Evolutionary conservation across 2,888 invertebrate species (phyloP).

Genomic region (Tridacna gigas): DNA sequence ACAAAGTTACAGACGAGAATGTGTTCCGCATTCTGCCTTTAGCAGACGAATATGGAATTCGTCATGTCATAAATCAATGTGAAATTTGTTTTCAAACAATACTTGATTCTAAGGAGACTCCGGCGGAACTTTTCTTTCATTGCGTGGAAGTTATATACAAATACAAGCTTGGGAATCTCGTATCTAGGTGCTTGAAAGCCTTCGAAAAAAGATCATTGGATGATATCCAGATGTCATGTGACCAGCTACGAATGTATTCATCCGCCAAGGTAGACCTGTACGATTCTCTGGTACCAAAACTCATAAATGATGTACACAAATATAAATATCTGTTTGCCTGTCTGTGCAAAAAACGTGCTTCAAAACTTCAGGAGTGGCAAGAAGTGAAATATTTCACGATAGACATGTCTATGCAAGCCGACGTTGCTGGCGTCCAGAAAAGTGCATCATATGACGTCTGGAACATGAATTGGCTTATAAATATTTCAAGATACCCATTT

Average conservation of each 20-base stretch:
- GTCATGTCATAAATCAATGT: constrained; percentile 1
- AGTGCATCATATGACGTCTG: background rate
- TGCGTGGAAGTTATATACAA: background rate
- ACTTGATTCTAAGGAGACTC: background rate
- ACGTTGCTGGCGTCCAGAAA: background rate
- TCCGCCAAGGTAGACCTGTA: constrained; percentile 5
- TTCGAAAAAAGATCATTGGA: background rate
- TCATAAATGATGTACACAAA: background rate
- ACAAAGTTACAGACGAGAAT: background rate
- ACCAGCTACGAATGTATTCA: background rate
- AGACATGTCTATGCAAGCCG: background rate
- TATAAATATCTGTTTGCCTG: background rate
- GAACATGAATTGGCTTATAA: background rate
- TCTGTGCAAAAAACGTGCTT: background rate
- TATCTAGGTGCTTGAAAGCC: background rate
- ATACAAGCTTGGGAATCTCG: background rate
- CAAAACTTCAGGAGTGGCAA: background rate
- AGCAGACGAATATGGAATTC: background rate
- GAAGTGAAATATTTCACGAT: background rate
- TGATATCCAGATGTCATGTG: background rate
- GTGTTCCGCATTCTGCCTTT: constrained; percentile 1
- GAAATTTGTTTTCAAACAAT: background rate
- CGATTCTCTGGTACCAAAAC: background rate
- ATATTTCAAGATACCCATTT: background rate
- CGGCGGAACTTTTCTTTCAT: background rate